Evolutionary conservation across 2,888 invertebrate species (phyloP).

Genomic region (Hipparchia semele): DNA sequence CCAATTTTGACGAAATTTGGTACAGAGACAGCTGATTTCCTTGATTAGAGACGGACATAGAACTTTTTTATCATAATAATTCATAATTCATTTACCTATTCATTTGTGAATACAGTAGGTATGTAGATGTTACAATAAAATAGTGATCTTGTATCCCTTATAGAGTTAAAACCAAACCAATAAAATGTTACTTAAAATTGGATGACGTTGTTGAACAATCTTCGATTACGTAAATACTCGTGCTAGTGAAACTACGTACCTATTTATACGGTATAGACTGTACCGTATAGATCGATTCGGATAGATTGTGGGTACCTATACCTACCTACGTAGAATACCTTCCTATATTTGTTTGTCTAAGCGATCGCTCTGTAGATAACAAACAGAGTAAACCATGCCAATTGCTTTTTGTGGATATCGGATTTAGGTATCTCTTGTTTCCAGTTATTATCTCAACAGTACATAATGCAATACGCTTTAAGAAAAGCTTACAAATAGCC

Average conservation of each 20-base stretch:
- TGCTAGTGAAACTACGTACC: background rate
- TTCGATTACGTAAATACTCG: background rate
- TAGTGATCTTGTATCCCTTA: too few species aligned
- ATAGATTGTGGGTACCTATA: background rate
- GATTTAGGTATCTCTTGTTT: constrained; percentile 50
- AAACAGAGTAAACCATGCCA: constrained; percentile 9
- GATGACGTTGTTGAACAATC: background rate
- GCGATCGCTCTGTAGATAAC: constrained; percentile 10
- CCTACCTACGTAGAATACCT: too few species aligned
- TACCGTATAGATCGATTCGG: background rate
- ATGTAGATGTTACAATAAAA: too few species aligned
- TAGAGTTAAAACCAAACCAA: too few species aligned
- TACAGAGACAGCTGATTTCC: too few species aligned
- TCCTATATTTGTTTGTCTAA: constrained; percentile 9
- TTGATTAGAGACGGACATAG: too few species aligned
- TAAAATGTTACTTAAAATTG: background rate
- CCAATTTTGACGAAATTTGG: too few species aligned
- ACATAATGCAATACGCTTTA: background rate
- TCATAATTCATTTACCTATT: too few species aligned
- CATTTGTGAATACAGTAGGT: too few species aligned
- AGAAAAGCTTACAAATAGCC: background rate
- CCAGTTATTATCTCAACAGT: background rate
- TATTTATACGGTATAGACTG: background rate
- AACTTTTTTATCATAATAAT: too few species aligned
- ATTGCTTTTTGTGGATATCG: constrained; percentile 16